These are phyloP conservation scores for Microcebus jonahi DNA, from an alignment of 2,113 vertebrate genomes.

Conservation along the genomic window DNA sequence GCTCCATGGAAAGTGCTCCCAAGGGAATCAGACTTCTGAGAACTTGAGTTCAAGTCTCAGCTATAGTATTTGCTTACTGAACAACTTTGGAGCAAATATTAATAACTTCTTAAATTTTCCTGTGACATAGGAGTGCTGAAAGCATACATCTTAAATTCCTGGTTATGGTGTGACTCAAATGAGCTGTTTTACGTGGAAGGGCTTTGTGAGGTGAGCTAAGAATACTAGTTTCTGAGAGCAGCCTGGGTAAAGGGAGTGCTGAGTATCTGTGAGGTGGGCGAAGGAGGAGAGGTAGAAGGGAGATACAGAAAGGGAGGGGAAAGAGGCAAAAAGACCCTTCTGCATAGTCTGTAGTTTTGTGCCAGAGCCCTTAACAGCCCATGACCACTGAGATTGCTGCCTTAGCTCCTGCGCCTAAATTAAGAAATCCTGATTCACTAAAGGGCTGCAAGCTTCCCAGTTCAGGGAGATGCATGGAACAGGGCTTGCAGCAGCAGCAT, in stretches of 20 bases:
- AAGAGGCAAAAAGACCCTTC: neutral
- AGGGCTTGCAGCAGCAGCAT: neutral
- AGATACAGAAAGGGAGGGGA: neutral
- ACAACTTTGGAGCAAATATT: neutral
- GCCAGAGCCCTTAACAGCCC: neutral
- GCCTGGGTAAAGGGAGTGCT: neutral
- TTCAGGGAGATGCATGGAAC: neutral
- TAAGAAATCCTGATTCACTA: neutral
- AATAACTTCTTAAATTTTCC: neutral
- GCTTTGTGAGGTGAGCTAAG: neutral
- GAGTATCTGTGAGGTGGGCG: neutral
- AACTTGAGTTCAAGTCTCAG: neutral
- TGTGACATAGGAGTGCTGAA: neutral
- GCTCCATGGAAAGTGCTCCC: neutral
- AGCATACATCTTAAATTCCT: neutral
- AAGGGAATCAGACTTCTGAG: neutral
- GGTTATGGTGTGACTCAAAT: neutral
- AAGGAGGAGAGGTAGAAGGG: neutral
- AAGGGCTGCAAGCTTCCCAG: neutral
- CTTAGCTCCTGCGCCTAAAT: neutral
- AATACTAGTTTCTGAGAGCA: neutral
- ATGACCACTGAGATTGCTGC: accelerated
- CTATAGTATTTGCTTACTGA: neutral
- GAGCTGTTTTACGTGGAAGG: neutral
- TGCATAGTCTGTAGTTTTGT: neutral